Conservation (phyloP, 2,888 invertebrate genomes). For the Tillus elongatus region DNA sequence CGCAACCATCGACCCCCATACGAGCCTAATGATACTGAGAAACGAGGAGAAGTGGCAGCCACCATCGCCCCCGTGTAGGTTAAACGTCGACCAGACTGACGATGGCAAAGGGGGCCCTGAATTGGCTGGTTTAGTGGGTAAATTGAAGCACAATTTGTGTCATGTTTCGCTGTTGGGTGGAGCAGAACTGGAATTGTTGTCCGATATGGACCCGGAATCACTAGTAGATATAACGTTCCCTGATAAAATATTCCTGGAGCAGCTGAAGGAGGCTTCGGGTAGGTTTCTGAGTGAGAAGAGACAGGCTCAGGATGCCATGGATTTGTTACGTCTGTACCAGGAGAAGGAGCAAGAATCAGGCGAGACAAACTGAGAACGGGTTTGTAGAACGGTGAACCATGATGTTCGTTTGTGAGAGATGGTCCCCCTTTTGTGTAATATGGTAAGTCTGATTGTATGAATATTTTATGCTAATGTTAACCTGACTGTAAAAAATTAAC, state of each 20-base stretch:
- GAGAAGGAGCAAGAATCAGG: conserved; percentile 35
- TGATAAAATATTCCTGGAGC: conserved; percentile 66
- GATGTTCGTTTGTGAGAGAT: too few relatives aligned
- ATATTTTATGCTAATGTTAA: too few relatives aligned
- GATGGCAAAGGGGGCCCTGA: conserved; percentile 50
- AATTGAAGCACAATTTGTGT: conserved; percentile 70
- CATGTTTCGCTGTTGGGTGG: conserved; percentile 78
- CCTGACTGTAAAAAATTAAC: too few relatives aligned
- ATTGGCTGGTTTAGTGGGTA: conserved; percentile 66
- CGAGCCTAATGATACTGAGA: conserved; percentile 72
- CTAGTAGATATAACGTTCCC: conserved; percentile 69
- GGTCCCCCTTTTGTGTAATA: too few relatives aligned
- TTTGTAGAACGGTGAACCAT: too few relatives aligned
- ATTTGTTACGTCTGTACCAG: conserved; percentile 66
- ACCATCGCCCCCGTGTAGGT: conserved; percentile 53
- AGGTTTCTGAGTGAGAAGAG: conserved; percentile 63
- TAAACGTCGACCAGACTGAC: conserved; percentile 52
- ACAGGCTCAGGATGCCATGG: conserved; percentile 80
- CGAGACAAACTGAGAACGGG: background rate
- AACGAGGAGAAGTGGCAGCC: conserved; percentile 66
- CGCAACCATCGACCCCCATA: conserved; percentile 79
- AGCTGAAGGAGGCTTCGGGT: conserved; percentile 76
- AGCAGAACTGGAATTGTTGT: conserved; percentile 72
- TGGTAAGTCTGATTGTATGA: too few relatives aligned
- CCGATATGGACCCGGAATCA: conserved; percentile 85